A percentile compares a stretch with the other conserved stretches of the same genome.
phyloP scores from a whole-genome alignment of 2,797 vertebrate species.

The Alauda arvensis region DNA sequence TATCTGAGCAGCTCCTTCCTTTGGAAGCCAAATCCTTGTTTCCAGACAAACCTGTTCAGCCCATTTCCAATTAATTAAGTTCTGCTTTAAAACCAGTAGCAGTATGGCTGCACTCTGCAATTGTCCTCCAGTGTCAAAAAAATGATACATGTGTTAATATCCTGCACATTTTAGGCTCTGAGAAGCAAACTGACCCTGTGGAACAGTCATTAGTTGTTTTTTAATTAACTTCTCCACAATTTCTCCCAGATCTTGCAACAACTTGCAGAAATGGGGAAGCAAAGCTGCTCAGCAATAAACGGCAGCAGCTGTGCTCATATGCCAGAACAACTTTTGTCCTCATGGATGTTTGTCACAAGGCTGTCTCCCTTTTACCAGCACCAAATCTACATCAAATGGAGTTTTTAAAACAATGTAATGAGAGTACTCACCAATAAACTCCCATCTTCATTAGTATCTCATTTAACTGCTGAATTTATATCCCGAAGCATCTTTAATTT shows the following conservation, averaged over 20 bases:
- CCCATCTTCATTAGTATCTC: constrained; percentile 61
- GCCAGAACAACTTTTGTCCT: constrained; percentile 41
- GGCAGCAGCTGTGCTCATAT: background rate
- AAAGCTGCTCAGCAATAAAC: background rate
- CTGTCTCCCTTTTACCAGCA: constrained; percentile 13
- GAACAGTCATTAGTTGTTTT: constrained; percentile 57
- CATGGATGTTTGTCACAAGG: background rate
- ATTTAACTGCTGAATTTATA: constrained; percentile 59
- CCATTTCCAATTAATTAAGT: constrained; percentile 23
- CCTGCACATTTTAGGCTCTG: constrained; percentile 24
- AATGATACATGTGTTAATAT: constrained; percentile 62
- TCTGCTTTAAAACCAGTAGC: constrained; percentile 21
- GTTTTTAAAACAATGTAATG: constrained; percentile 59
- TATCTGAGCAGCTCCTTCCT: background rate
- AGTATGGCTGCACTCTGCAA: background rate
- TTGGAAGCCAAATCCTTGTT: background rate
- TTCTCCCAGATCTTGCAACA: constrained; percentile 18
- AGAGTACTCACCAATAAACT: constrained; percentile 56
- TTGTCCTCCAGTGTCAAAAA: constrained; percentile 52
- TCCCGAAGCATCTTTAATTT: constrained; percentile 56
- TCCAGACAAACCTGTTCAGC: background rate
- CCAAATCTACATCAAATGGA: constrained; percentile 39
- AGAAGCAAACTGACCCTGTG: constrained; percentile 48
- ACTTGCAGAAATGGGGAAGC: background rate
- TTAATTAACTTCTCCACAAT: constrained; percentile 52